Evolutionary conservation across 2,888 invertebrate species (phyloP).

Genomic region (Drosophila maculinotata): DNA sequence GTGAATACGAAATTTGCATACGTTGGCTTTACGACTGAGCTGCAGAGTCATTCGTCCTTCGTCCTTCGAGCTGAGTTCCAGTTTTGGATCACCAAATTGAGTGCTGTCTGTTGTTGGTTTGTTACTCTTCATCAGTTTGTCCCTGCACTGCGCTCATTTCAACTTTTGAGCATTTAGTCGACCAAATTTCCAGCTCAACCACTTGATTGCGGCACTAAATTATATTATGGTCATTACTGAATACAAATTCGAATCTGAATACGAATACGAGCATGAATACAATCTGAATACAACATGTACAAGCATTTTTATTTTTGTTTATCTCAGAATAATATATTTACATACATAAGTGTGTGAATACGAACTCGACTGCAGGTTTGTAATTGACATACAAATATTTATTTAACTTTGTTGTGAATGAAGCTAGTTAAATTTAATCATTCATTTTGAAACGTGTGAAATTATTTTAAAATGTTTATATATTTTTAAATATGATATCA

Average conservation of each 20-base stretch:
- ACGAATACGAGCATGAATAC: constrained; percentile 8
- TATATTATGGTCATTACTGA: constrained; percentile 68
- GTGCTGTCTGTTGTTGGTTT: constrained; percentile 48
- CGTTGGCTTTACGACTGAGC: constrained; percentile 73
- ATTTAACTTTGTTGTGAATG: neutral
- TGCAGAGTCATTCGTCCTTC: constrained; percentile 21
- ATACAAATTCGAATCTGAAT: constrained; percentile 11
- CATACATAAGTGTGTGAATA: neutral
- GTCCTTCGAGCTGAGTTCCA: constrained; percentile 40
- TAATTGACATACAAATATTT: constrained; percentile 11
- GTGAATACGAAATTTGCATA: constrained; percentile 78
- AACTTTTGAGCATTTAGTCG: constrained; percentile 61
- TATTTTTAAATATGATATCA: too few relatives aligned
- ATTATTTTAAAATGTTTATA: too few relatives aligned
- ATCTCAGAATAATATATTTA: constrained; percentile 6
- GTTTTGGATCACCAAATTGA: constrained; percentile 70
- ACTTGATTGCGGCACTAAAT: constrained; percentile 77
- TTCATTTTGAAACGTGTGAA: neutral
- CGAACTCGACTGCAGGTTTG: neutral
- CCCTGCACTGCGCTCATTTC: constrained; percentile 46
- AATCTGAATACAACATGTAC: constrained; percentile 25
- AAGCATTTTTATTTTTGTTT: constrained; percentile 8
- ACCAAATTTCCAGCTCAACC: constrained; percentile 60
- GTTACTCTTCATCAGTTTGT: constrained; percentile 47
- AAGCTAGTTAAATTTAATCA: neutral